Conservation (phyloP, 2,888 invertebrate species). For the Melikaiella ostensackeni region DNA sequence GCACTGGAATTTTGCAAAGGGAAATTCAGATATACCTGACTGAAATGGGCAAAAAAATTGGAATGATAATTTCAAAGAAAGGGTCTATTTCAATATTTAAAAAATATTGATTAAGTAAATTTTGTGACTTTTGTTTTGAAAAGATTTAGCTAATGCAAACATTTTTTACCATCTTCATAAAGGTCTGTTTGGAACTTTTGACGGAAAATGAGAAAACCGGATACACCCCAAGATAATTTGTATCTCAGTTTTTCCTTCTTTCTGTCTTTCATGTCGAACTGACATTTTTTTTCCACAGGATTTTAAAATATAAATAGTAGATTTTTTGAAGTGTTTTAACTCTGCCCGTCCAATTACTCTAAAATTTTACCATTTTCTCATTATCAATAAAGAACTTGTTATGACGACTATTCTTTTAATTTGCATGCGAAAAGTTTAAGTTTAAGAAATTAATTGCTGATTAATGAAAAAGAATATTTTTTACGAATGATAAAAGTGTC, state of each 20-base stretch:
- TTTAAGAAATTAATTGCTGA: too few relatives aligned
- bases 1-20: background rate
- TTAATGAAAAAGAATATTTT: too few relatives aligned
- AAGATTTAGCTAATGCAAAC: background rate
- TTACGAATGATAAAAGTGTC: too few relatives aligned
- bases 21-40: background rate
- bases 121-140: background rate
- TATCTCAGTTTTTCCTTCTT: slow-evolving; percentile 9
- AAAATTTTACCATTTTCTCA: too few relatives aligned
- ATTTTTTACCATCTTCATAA: background rate
- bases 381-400: too few relatives aligned
- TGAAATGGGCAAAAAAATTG: background rate
- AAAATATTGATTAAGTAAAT: background rate
- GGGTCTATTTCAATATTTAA: background rate
- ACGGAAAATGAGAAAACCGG: background rate
- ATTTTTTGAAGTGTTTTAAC: background rate
- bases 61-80: background rate
- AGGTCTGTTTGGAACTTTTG: background rate
- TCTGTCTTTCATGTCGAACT: background rate
- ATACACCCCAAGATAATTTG: background rate
- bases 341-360: too few relatives aligned
- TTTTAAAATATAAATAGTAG: background rate
- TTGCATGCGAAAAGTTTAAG: too few relatives aligned
- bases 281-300: too few relatives aligned
- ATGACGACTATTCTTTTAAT: too few relatives aligned